Evolutionary conservation across 2,888 invertebrate genomes (phyloP), one percentile per base, ranked within the genome.

Genomic region (Scrobipalpa costella): DNA sequence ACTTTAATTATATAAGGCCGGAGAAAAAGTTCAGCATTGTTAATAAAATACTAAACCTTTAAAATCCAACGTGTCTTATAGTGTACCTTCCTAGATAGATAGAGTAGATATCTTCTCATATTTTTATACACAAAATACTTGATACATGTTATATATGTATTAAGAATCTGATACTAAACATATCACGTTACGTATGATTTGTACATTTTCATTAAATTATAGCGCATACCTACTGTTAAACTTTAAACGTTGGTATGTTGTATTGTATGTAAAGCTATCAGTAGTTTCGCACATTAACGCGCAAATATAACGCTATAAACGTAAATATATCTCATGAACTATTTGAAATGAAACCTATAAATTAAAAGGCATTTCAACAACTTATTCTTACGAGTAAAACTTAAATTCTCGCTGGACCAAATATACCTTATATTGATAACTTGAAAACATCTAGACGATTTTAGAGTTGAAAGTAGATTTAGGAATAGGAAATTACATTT

Each of bases 1-100:
- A 84, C 77, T 74, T 78, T 84, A 80, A 80, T 77, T 75, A 76
- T 77, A 70, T 80, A 81, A 75, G 80, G 83, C 84, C 75, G 75
- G 85, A 86, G 87, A 81, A 88, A 89, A 88, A 88, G 90, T 90
- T 90, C 90, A 90, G 90, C 90, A 89, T 89, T 70, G 68, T 66
- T 71, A 72, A 70, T 76, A 71, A 52, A 52, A 73, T 71, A 69
- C 72, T 72, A 73, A 76, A 75, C 74, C 78, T 77, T 78, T 75
- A 68, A 76, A 81, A 76, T 82, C 79, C 81, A 81, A 85, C 84
- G 88, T 90, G 90, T 89, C 89, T 89, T 89, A 88, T 44, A 76
- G 74, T 84, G 88, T 89, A 89, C 88, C 89, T 90, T 86, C 78
- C 78, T 86, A 86, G 82, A 80, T 86, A 85, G 78, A 74, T 84